Conservation (phyloP, 2,797 vertebrate species). For the Malacoctenus gilli region DNA sequence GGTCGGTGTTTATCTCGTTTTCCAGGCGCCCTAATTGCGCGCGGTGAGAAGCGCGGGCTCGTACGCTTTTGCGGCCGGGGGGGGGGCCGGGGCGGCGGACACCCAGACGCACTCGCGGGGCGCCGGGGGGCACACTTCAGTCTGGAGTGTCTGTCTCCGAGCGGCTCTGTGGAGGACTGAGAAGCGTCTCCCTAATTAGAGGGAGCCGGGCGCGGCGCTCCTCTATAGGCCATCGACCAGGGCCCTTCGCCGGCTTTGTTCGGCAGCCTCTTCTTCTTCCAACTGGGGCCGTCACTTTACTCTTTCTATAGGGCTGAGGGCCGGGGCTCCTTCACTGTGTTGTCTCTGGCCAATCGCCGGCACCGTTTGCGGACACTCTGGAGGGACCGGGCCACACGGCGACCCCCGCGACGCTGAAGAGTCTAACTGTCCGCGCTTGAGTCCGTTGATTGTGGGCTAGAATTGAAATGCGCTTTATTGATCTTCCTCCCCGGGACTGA, state of each 20-base stretch:
- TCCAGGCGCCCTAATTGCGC: constrained; percentile 71
- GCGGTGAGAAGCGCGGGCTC: constrained; percentile 29
- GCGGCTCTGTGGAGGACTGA: constrained; percentile 64
- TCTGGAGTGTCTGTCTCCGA: constrained; percentile 76
- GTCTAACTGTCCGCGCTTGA: too few relatives aligned
- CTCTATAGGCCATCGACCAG: constrained; percentile 72
- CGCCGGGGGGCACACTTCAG: constrained; percentile 78
- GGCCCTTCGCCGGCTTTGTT: constrained; percentile 73
- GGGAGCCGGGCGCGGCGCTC: constrained; percentile 73
- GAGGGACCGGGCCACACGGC: constrained; percentile 29
- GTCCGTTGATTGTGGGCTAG: too few relatives aligned
- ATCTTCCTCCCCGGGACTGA: constrained; percentile 21
- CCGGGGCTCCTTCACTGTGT: constrained; percentile 46
- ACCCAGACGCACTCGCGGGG: constrained; percentile 59
- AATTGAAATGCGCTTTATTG: too few relatives aligned
- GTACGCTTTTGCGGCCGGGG: constrained; percentile 35
- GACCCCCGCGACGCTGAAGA: too few relatives aligned
- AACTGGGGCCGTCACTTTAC: constrained; percentile 75
- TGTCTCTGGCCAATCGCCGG: constrained; percentile 50
- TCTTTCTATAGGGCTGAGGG: constrained; percentile 71
- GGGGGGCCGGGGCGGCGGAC: constrained; percentile 57
- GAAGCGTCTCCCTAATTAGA: constrained; percentile 77
- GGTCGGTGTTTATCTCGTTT: constrained; percentile 76
- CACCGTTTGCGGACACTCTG: constrained; percentile 40
- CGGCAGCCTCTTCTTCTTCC: constrained; percentile 63